These are phyloP conservation scores for Neodiprion lecontei DNA, from an alignment of 1,140 invertebrate species.

Conservation along the genomic window DNA sequence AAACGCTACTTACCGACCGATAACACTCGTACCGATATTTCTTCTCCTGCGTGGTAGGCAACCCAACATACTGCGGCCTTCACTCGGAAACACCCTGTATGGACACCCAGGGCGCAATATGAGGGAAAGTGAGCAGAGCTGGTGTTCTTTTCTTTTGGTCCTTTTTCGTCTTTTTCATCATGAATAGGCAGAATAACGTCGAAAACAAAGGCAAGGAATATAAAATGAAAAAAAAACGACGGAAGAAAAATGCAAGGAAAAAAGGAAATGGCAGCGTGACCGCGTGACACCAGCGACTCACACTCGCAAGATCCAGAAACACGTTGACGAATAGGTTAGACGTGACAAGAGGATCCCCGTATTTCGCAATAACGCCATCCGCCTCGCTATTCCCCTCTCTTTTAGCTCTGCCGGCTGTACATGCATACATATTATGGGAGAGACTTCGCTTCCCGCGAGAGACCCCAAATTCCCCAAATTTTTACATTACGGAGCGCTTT, in stretches of 20 bases:
- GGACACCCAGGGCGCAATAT: too few relatives aligned
- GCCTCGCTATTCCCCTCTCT: neutral
- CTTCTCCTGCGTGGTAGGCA: too few relatives aligned
- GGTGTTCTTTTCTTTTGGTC: neutral
- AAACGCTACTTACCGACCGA: too few relatives aligned
- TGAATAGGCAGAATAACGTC: too few relatives aligned
- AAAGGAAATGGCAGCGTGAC: neutral
- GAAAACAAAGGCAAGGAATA: neutral
- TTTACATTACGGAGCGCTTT: neutral
- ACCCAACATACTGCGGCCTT: too few relatives aligned
- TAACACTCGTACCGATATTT: too few relatives aligned
- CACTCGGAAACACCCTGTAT: too few relatives aligned
- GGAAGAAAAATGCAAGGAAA: neutral
- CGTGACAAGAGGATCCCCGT: neutral
- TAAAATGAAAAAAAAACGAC: neutral
- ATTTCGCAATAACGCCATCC: neutral
- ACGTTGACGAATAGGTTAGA: neutral
- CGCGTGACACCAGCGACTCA: too few relatives aligned
- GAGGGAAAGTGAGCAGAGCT: neutral
- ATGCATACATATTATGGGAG: too few relatives aligned
- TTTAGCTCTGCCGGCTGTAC: too few relatives aligned
- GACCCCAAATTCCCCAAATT: neutral
- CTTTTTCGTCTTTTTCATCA: neutral
- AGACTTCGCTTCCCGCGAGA: too few relatives aligned
- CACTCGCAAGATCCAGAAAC: neutral